A percentile compares a stretch with the other conserved stretches of the same genome.
Evolutionary conservation across 1,140 invertebrate species (phyloP).

Genomic region (Drosophila ambigua): DNA sequence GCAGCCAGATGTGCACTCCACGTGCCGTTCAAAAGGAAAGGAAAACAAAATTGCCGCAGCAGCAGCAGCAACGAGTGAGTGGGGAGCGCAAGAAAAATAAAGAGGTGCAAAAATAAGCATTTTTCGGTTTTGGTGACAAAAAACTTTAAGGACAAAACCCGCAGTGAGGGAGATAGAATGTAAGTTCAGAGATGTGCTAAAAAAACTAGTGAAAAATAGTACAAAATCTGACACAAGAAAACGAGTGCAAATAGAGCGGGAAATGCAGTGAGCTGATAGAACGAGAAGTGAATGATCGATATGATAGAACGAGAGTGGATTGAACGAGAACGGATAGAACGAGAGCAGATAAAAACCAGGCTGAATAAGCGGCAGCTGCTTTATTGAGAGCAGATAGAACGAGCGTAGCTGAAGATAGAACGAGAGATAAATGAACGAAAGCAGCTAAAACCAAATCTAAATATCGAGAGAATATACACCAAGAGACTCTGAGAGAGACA

Average conservation of each 20-base stretch:
- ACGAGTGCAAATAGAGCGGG: no score
- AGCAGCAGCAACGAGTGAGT: slow-evolving; percentile 17
- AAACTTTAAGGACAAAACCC: slow-evolving; percentile 58
- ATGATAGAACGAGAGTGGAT: background rate
- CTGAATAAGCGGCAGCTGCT: no score
- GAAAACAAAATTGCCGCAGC: slow-evolving; percentile 51
- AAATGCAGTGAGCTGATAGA: no score
- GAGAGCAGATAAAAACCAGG: no score
- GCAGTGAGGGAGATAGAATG: background rate
- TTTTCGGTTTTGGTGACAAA: slow-evolving; percentile 49
- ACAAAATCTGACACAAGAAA: no score
- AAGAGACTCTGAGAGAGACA: no score
- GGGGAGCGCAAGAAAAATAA: slow-evolving; percentile 25
- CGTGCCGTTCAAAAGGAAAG: slow-evolving; percentile 54
- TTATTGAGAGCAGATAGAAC: no score
- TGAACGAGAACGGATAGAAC: no score
- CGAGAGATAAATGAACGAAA: no score
- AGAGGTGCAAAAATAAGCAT: slow-evolving; percentile 47
- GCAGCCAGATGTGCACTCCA: slow-evolving; percentile 71
- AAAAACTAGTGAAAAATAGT: slow-evolving; percentile 12
- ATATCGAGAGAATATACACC: no score
- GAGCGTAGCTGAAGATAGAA: no score
- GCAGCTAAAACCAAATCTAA: no score
- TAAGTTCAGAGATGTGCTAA: slow-evolving; percentile 1
- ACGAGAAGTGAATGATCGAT: background rate